Evolutionary conservation across 2,113 vertebrate genomes (phyloP).

Genomic region (Murina feae): DNA sequence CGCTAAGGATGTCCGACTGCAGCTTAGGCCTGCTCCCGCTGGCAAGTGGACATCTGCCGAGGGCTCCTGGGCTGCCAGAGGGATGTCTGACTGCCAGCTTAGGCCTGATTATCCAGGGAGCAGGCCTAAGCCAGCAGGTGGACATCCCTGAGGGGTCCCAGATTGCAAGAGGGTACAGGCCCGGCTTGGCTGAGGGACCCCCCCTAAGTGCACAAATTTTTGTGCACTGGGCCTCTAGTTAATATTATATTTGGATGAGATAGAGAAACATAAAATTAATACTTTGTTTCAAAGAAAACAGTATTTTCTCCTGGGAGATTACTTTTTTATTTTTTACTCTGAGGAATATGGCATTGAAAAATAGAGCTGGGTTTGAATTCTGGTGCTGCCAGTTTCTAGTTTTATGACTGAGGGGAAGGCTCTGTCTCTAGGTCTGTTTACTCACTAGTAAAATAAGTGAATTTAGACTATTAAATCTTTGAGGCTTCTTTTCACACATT

Average conservation of each 20-base stretch:
- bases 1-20: no score
- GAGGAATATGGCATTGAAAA: background rate
- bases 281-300: background rate
- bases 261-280: slow-evolving; percentile 16
- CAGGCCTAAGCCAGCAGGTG: no score
- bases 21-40: no score
- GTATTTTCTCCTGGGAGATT: background rate
- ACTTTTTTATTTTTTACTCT: background rate
- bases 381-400: background rate
- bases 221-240: no score
- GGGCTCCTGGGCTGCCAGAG: no score
- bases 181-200: no score
- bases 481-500: background rate
- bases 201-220: no score
- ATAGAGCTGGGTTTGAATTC: background rate
- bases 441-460: background rate
- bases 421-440: background rate
- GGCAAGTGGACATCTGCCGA: no score
- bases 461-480: background rate
- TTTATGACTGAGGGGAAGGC: background rate
- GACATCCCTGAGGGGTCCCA: no score
- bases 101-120: no score
- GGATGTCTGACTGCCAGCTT: no score
- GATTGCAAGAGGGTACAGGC: no score
- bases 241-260: background rate